Evolutionary conservation across 2,888 invertebrate genomes (phyloP).

Genomic region (Thysanoteuthis rhombus): DNA sequence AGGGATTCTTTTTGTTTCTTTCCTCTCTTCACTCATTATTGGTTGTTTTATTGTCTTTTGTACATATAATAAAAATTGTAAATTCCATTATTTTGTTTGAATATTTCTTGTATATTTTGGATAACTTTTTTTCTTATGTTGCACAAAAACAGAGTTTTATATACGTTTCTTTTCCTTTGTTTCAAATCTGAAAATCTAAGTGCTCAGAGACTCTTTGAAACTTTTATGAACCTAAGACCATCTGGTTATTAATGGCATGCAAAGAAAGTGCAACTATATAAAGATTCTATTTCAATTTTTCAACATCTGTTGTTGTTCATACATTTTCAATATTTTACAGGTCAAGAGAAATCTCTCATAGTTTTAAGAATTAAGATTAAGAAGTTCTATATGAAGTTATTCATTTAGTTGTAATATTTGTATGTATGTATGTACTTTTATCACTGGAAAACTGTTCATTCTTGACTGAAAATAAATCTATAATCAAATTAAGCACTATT

Average conservation of each 20-base stretch:
- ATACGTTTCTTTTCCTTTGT: not conserved
- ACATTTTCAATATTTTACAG: not conserved
- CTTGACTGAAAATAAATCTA: no score
- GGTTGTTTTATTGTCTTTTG: not conserved
- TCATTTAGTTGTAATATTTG: no score
- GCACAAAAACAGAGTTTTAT: not conserved
- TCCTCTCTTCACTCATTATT: not conserved
- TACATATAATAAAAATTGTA: not conserved
- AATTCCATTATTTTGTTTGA: not conserved
- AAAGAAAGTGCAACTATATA: not conserved
- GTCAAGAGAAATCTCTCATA: no score
- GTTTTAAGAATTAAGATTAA: no score
- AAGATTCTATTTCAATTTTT: not conserved
- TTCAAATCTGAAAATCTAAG: not conserved
- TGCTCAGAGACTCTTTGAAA: not conserved
- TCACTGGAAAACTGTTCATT: no score
- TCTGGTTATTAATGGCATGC: not conserved
- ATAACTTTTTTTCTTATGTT: not conserved
- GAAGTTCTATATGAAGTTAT: no score
- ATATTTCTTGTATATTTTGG: not conserved
- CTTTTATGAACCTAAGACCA: not conserved
- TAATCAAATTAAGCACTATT: no score
- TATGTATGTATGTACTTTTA: no score
- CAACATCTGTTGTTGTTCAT: not conserved
- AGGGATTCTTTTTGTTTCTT: not conserved